Conservation (phyloP, 1,140 invertebrate species). For the Rhopalosiphum maidis region DNA sequence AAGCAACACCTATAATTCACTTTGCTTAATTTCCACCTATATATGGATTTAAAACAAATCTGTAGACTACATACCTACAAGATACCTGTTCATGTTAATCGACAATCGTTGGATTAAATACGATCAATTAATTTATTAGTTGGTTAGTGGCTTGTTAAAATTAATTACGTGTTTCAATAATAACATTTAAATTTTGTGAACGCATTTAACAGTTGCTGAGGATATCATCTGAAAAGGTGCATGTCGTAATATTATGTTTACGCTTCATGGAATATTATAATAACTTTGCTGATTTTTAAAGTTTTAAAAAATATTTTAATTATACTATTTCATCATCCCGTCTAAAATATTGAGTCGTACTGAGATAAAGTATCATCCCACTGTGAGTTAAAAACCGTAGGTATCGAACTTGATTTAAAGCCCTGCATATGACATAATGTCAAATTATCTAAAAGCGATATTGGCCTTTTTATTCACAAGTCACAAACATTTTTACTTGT, state of each 20-base stretch:
- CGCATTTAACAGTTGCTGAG: neutral
- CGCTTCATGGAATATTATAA: neutral
- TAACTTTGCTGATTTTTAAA: neutral
- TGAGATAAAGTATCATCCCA: neutral
- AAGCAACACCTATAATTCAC: neutral
- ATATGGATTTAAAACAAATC: too few relatives aligned
- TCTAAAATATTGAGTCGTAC: neutral
- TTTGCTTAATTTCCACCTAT: neutral
- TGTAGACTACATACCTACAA: too few relatives aligned
- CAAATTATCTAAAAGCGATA: neutral
- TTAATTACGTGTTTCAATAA: neutral
- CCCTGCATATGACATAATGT: neutral
- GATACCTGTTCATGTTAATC: neutral
- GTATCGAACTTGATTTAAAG: neutral
- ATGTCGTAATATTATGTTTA: neutral
- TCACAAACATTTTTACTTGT: neutral
- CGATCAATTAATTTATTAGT: neutral
- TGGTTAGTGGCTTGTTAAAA: neutral
- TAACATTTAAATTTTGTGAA: neutral
- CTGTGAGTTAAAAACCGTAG: neutral
- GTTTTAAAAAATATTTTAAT: neutral
- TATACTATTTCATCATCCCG: too few relatives aligned
- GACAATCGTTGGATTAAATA: neutral
- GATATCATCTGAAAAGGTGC: neutral
- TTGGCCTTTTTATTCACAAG: neutral